Evolutionary conservation across 2,797 vertebrate species (phyloP), one percentile per base, ranked within the genome.

Genomic region (Enteromius anoplus): DNA sequence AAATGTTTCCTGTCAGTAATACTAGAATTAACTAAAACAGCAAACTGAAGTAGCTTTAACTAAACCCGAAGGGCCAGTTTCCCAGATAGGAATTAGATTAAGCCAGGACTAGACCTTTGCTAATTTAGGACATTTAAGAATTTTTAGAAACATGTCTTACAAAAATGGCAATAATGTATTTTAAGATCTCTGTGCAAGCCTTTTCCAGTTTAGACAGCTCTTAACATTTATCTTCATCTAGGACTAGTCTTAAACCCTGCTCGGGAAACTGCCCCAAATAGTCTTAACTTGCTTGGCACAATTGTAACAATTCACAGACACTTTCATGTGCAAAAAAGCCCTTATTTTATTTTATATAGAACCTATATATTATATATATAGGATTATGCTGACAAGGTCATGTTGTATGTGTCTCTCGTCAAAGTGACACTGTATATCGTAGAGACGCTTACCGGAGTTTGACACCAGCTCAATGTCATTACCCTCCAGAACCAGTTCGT

Each of bases 391-490:
- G 4, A 58, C 4, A 10, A 23, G 2, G 34, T 15, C 10, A 4
- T 68, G 34, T 23, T 51, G 37, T 19, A 42, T 14, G 7, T 0
- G 5, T 51, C 14, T 3, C 26, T 64, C 6, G 0, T 55, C 21
- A 34, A 11, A 23, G 23, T 5, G 40, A 40, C 47, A 72, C 17
- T 19, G 29, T 3, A 49, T 51, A n/a, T 5, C 3, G 32, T 40
- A 1, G 5, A n/a, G 4, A 29, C 7, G 10, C 93, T 70, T 92
- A 99, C 98, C 97, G 45, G 98, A 99, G 93, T 99, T 99, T 77
- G 98, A 99, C 87, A 99, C 98, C 93, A 99, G 92, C 91, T 99
- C 98, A 89, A 99, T 97, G 81, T 99, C 97, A 82, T 99, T 99
- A 80, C 98, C 98, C 94, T 99, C 98, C 90, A 99, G 96, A 83